Percentiles rank a stretch among this genome's conserved stretches.
Conservation (phyloP, 2,797 vertebrate genomes). For the Chrysolophus pictus region DNA sequence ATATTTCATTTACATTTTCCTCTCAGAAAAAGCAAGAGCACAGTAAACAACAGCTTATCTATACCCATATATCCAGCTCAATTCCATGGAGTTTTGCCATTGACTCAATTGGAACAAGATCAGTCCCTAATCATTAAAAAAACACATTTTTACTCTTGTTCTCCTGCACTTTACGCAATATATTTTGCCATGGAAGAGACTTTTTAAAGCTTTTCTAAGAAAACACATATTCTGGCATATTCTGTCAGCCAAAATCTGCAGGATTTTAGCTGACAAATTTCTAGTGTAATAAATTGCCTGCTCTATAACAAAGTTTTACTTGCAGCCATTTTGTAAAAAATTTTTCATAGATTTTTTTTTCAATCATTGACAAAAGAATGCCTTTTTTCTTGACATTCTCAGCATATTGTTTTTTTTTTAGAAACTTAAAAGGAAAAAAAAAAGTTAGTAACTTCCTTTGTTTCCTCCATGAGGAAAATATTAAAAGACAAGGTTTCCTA, state of each 20-base stretch:
- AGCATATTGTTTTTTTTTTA: not conserved
- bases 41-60: slow-evolving; percentile 65
- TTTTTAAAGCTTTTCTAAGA: not conserved
- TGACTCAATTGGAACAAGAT: slow-evolving; percentile 48
- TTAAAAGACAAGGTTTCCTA: not conserved
- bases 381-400: not conserved
- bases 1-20: slow-evolving; percentile 59
- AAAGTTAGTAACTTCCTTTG: not conserved
- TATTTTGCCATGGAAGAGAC: not conserved
- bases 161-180: slow-evolving; percentile 53
- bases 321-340: not conserved
- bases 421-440: not conserved
- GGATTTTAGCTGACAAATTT: slow-evolving; percentile 2
- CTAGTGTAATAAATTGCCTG: not conserved
- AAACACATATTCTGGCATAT: slow-evolving; percentile 16
- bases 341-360: not conserved
- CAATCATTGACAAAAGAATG: not conserved
- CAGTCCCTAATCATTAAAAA: slow-evolving; percentile 60
- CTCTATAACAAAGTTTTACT: not conserved
- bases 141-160: slow-evolving; percentile 55
- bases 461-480: not conserved
- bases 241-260: not conserved
- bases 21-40: slow-evolving; percentile 34
- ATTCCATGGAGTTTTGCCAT: slow-evolving; percentile 45
- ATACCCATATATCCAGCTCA: slow-evolving; percentile 55